Conservation (phyloP, 2,888 invertebrate species). For the Monochamus alternatus region DNA sequence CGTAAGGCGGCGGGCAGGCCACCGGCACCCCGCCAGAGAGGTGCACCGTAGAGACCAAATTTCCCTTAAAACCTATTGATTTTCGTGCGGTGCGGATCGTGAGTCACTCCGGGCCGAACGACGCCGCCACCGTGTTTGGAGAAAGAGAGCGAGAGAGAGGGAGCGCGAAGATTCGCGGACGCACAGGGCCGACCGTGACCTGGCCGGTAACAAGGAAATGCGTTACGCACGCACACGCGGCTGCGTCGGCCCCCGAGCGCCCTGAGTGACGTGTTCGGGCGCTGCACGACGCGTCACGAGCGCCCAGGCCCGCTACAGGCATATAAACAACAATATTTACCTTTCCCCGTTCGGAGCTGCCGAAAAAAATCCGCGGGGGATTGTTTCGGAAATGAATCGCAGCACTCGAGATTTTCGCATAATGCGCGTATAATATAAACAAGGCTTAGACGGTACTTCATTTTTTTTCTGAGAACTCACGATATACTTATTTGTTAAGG, state of each 20-base stretch:
- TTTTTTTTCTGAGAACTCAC: too few relatives aligned
- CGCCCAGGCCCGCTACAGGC: not conserved
- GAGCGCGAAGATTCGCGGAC: slow-evolving; percentile 48
- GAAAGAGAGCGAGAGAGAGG: slow-evolving; percentile 33
- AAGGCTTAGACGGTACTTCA: too few relatives aligned
- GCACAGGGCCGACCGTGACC: slow-evolving; percentile 64
- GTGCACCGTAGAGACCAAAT: slow-evolving; percentile 26
- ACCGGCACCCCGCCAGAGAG: not conserved
- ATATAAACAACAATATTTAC: slow-evolving; percentile 41
- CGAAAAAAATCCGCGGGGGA: slow-evolving; percentile 14
- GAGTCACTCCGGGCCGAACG: slow-evolving; percentile 47
- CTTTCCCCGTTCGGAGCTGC: slow-evolving; percentile 14
- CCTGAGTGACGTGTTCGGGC: slow-evolving; percentile 52
- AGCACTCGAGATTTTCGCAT: not conserved
- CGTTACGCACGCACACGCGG: slow-evolving; percentile 59
- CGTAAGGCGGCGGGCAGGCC: not conserved
- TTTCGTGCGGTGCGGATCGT: slow-evolving; percentile 48
- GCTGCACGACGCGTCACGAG: slow-evolving; percentile 52
- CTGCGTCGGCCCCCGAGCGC: slow-evolving; percentile 49
- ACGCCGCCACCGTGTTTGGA: slow-evolving; percentile 9
- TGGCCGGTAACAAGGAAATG: slow-evolving; percentile 67
- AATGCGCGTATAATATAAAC: not conserved
- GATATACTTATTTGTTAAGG: too few relatives aligned
- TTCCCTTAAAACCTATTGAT: slow-evolving; percentile 51
- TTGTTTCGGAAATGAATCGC: not conserved